Evolutionary conservation across 2,113 vertebrate genomes (phyloP).

Genomic region (Nycticebus coucang): DNA sequence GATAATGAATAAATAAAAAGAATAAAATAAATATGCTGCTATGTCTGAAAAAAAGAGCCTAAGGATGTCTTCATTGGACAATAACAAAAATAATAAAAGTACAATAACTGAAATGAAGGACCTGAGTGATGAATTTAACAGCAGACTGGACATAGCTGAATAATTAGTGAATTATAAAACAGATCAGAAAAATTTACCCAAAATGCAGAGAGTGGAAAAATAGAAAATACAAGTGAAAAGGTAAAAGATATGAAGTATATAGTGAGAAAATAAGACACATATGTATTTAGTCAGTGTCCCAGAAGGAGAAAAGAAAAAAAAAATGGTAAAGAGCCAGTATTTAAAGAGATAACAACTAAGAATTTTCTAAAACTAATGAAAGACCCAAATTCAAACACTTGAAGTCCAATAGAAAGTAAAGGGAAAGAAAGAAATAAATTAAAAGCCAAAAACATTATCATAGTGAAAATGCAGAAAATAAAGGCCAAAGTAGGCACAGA

Average conservation of each 20-base stretch:
- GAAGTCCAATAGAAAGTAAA: not conserved
- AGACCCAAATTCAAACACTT: slow-evolving; percentile 1
- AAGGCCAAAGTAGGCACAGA: not conserved
- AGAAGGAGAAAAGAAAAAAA: not conserved
- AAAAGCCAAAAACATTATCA: not conserved
- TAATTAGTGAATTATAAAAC: not conserved
- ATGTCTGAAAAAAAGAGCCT: not conserved
- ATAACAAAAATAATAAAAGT: slow-evolving; percentile 8
- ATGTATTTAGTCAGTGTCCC: not conserved
- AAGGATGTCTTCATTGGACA: not conserved
- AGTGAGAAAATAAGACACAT: not conserved
- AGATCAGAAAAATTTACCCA: not conserved
- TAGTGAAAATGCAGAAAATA: not conserved
- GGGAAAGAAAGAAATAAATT: not conserved
- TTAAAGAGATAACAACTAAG: not conserved
- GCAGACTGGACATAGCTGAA: not conserved
- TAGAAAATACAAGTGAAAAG: not conserved
- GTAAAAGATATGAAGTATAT: not conserved
- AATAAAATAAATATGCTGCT: not conserved
- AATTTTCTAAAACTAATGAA: slow-evolving; percentile 43
- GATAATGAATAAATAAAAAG: not conserved
- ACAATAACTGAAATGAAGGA: not conserved
- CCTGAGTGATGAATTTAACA: not conserved
- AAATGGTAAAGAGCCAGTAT: not conserved
- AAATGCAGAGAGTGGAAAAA: not conserved